phyloP scores from a whole-genome alignment of 2,888 invertebrate species.

The Octonoba sinensis region DNA sequence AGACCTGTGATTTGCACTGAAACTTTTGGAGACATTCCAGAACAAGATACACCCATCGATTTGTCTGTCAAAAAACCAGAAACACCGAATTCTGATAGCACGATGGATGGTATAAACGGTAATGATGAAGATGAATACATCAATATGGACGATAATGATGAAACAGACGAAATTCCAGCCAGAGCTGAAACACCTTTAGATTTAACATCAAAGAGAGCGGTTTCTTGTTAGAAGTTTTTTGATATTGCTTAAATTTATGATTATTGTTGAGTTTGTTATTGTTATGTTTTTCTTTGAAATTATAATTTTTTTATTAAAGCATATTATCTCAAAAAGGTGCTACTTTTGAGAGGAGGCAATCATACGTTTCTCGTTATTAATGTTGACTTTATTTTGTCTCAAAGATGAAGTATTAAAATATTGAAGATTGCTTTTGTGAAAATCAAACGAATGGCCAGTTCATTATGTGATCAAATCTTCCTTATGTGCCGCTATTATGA shows the following conservation, averaged over 20 bases:
- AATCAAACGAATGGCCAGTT: conserved; percentile 53
- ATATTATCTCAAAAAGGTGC: conserved; percentile 26
- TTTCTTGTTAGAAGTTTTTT: conserved; percentile 37
- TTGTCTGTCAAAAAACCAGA: conserved; percentile 67
- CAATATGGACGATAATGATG: conserved; percentile 57
- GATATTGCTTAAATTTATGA: conserved; percentile 9
- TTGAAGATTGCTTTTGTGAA: conserved; percentile 24
- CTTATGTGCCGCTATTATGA: conserved; percentile 32
- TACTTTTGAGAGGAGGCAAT: conserved; percentile 36
- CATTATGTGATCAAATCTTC: conserved; percentile 53
- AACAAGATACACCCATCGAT: conserved; percentile 69
- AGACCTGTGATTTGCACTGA: conserved; percentile 46
- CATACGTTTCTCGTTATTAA: background rate
- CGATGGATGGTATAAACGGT: conserved; percentile 33
- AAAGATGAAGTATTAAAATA: conserved; percentile 55
- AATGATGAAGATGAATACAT: conserved; percentile 57
- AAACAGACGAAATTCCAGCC: conserved; percentile 24
- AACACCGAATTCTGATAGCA: conserved; percentile 48
- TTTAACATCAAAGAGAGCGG: conserved; percentile 53
- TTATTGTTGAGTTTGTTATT: conserved; percentile 52
- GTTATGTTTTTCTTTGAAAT: conserved; percentile 51
- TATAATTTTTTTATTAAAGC: conserved; percentile 13
- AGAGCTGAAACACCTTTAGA: conserved; percentile 60
- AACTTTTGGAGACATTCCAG: conserved; percentile 64
- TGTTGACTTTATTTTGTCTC: conserved; percentile 22